A percentile compares a stretch with the other conserved stretches of the same genome.
These are phyloP conservation scores for Barnardius zonarius DNA, from an alignment of 2,113 vertebrate species.

Conservation along the genomic window DNA sequence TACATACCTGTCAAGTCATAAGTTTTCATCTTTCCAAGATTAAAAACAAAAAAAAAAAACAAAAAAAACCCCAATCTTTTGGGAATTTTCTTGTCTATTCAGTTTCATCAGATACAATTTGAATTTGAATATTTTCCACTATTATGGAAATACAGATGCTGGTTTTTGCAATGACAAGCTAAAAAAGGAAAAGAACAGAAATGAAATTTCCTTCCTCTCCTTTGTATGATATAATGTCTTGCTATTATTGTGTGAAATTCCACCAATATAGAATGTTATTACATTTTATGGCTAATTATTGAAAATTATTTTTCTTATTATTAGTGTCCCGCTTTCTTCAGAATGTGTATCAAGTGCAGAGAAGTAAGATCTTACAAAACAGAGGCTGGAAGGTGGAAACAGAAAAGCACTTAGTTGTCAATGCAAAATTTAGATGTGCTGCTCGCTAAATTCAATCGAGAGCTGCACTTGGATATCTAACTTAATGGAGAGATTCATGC, in stretches of 20 bases:
- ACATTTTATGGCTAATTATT: neutral
- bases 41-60: neutral
- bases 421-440: neutral
- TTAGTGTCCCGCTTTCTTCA: neutral
- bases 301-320: neutral
- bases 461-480: neutral
- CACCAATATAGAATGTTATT: neutral
- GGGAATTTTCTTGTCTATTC: neutral
- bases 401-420: neutral
- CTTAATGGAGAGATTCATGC: neutral
- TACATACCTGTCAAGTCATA: neutral
- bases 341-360: neutral
- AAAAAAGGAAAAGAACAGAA: neutral
- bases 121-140: neutral
- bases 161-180: neutral
- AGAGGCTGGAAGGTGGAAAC: neutral
- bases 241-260: neutral
- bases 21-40: neutral
- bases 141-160: neutral
- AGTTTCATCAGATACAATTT: neutral
- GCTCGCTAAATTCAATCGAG: neutral
- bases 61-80: neutral
- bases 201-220: neutral
- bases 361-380: neutral
- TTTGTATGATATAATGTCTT: neutral